Base-by-base conservation (phyloP, 2,888 invertebrate genomes). In the Limulus polyphemus region DNA sequence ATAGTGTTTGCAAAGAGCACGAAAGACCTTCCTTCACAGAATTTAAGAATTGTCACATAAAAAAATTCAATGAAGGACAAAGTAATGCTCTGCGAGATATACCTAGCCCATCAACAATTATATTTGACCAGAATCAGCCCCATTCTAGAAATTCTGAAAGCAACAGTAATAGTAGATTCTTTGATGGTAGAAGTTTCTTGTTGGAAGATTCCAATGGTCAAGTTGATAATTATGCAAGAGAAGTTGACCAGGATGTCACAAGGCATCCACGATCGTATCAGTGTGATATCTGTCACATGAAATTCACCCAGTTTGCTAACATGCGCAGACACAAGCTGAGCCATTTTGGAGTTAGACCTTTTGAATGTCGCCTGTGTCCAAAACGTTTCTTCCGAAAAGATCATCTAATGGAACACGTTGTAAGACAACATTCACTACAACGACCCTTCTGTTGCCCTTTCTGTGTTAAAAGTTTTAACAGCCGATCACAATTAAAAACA, bases 271-370 rank as follows among this genome's bases (percentile, higher is more conserved):
- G 91, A 70, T 91, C 92, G 76, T 93, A 92, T 14, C 90, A 91
- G 76, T 94, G 93, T 76, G 93, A 94, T 78, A 90, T 94, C 62
- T 94, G 93, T 78, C 90, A 91, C 76, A 92, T 93, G 92, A 90
- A 90, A 78, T 94, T 94, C 79, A 91, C 91, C 17, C 92, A 93
- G 76, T 92, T 92, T 71, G 93, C 93, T 57, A 94, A 93, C 75
- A 93, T 94, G 93, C 83, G 93, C 66, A 83, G 93, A 61, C 93
- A 93, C 77, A 89, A 92, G 77, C 91, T 92, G 90, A 81, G 92
- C 67, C 92, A 92, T 76, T 90, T 90, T 0, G 92, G 92, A 57
- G 90, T 91, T 3, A 91, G 92, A 74, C 92, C 92, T 0, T 92
- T 91, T 75, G 91, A 91, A 75, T 92, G 92, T 75, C 83, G 90